These are phyloP conservation scores for Oenanthe melanoleuca DNA, from an alignment of 2,113 vertebrate genomes.

Conservation along the genomic window DNA sequence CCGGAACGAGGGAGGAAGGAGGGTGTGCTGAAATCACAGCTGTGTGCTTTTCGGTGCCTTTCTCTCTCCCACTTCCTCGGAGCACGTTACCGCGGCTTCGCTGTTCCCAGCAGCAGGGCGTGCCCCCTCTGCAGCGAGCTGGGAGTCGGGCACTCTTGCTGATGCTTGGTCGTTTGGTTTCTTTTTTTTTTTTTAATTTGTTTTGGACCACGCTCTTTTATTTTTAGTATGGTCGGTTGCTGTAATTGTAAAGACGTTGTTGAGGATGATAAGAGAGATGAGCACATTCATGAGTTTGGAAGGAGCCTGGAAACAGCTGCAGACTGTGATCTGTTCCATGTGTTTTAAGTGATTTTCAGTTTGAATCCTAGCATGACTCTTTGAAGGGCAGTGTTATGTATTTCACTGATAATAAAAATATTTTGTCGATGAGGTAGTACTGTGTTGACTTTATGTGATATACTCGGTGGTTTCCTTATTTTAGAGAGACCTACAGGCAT, in stretches of 20 bases:
- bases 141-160: rapidly evolving
- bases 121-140: not conserved
- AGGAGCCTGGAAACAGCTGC: not conserved
- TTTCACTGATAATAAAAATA: not conserved
- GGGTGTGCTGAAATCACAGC: not conserved
- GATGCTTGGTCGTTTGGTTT: not conserved
- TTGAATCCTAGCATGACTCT: not conserved
- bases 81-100: not conserved
- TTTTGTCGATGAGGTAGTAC: not conserved
- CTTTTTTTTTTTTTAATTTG: too few relatives aligned
- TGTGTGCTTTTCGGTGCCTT: not conserved
- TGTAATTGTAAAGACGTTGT: not conserved
- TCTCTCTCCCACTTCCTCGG: not conserved
- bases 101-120: not conserved
- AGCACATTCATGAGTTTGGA: not conserved
- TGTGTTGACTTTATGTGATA: not conserved
- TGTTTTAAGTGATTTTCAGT: not conserved
- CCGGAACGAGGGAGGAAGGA: not conserved
- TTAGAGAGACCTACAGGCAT: not conserved
- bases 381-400: not conserved
- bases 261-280: not conserved
- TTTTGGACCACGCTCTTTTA: not conserved
- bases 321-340: not conserved
- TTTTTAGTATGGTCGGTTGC: not conserved
- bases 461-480: rapidly evolving